A percentile compares a stretch with the other conserved stretches of the same genome.
Conservation (phyloP, 2,888 invertebrate species). For the Perizoma affinitatum region DNA sequence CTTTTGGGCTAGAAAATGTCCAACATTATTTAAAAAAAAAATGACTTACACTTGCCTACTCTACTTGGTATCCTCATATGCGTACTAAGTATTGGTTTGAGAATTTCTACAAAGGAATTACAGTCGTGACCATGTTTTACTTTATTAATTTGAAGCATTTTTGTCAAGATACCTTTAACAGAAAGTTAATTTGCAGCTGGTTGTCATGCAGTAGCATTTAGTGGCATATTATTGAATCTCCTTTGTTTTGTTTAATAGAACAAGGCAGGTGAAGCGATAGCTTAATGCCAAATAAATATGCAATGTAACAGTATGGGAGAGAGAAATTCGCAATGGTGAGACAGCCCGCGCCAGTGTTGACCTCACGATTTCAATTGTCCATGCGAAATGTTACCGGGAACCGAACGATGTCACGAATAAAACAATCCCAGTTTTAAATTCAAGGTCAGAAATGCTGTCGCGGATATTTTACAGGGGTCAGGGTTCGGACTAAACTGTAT, state of each 20-base stretch:
- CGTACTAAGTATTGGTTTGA: too few relatives aligned
- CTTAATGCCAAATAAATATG: slow-evolving; percentile 68
- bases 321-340: slow-evolving; percentile 78
- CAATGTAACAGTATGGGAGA: slow-evolving; percentile 73
- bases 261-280: slow-evolving; percentile 56
- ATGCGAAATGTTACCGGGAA: slow-evolving; percentile 78
- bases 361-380: slow-evolving; percentile 84
- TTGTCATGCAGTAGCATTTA: slow-evolving; percentile 17
- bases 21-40: too few relatives aligned
- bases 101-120: too few relatives aligned
- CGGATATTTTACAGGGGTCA: slow-evolving; percentile 58
- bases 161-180: slow-evolving; percentile 4
- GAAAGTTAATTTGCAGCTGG: slow-evolving; percentile 4
- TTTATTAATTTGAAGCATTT: too few relatives aligned
- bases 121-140: too few relatives aligned
- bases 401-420: slow-evolving; percentile 79
- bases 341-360: slow-evolving; percentile 76
- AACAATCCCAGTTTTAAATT: slow-evolving; percentile 76
- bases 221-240: slow-evolving; percentile 33
- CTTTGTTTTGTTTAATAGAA: slow-evolving; percentile 50
- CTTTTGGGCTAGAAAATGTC: too few relatives aligned
- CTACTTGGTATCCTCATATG: too few relatives aligned
- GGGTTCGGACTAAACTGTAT: slow-evolving; percentile 40
- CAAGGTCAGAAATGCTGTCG: slow-evolving; percentile 76
- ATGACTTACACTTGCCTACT: too few relatives aligned